phyloP scores from a whole-genome alignment of 2,113 vertebrate genomes.

The Alaudala cheleensis region DNA sequence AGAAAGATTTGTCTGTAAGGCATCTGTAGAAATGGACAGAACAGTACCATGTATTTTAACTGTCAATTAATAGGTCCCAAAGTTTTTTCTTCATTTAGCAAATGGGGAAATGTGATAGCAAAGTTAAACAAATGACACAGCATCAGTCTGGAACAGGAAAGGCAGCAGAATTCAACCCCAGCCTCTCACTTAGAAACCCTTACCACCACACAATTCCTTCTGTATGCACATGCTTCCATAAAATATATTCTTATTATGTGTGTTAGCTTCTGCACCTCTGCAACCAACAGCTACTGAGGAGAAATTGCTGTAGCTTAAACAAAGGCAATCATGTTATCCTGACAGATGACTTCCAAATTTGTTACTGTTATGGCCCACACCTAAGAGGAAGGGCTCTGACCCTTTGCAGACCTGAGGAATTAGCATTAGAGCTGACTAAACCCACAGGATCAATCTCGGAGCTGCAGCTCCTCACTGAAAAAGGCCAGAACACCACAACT shows the following conservation, averaged over 20 bases:
- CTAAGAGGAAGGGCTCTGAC: neutral
- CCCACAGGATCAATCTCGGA: neutral
- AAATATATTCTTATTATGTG: neutral
- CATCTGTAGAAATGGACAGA: neutral
- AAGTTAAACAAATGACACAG: slow-evolving; percentile 11
- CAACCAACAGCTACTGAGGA: neutral
- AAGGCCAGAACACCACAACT: neutral
- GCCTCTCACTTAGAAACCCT: neutral
- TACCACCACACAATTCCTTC: neutral
- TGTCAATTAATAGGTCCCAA: neutral
- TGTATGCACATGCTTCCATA: neutral
- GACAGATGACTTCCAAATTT: neutral
- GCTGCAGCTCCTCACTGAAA: neutral
- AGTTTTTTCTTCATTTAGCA: neutral
- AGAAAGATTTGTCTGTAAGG: neutral
- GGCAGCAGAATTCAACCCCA: neutral
- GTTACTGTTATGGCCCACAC: neutral
- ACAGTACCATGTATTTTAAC: neutral
- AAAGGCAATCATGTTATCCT: neutral
- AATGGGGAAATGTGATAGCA: neutral
- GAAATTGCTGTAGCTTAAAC: neutral
- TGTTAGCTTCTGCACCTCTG: neutral
- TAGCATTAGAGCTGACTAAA: neutral
- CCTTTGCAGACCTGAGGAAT: neutral
- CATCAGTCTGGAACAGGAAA: neutral